phyloP scores from a whole-genome alignment of 2,797 vertebrate species.

The Clamator glandarius region DNA sequence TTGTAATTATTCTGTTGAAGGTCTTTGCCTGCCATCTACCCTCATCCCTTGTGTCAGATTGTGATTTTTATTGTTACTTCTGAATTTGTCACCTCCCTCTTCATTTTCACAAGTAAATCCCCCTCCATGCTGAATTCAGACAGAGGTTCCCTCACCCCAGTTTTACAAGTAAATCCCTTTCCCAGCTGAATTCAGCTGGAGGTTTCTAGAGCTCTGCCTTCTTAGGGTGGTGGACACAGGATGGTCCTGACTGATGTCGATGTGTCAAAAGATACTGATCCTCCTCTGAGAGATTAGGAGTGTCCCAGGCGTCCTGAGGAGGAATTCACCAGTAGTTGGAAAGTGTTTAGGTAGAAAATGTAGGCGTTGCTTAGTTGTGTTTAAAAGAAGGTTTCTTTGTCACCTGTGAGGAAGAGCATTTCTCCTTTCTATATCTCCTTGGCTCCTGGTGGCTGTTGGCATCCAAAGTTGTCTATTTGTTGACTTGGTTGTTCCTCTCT shows the following conservation, averaged over 20 bases:
- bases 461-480: not conserved
- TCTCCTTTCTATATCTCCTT: not conserved
- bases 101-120: not conserved
- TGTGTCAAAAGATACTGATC: not conserved
- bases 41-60: too few species aligned
- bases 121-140: not conserved
- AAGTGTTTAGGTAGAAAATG: not conserved
- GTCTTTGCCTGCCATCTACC: too few species aligned
- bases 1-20: too few species aligned
- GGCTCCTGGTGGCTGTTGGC: not conserved
- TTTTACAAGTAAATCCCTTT: not conserved
- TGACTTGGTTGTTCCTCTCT: not conserved
- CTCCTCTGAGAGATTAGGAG: not conserved
- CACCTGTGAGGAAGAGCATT: not conserved
- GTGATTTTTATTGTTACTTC: not conserved
- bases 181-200: not conserved
- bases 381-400: not conserved
- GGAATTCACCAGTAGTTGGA: not conserved
- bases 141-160: not conserved
- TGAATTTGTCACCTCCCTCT: too few species aligned
- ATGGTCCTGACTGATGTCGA: too few species aligned
- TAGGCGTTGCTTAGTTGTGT: not conserved
- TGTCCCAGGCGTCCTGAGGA: not conserved
- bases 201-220: not conserved
- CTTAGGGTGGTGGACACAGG: not conserved